Evolutionary conservation across 1,140 invertebrate genomes (phyloP), one percentile per base, ranked within the genome.

Genomic region (Trachymyrmex septentrionalis): DNA sequence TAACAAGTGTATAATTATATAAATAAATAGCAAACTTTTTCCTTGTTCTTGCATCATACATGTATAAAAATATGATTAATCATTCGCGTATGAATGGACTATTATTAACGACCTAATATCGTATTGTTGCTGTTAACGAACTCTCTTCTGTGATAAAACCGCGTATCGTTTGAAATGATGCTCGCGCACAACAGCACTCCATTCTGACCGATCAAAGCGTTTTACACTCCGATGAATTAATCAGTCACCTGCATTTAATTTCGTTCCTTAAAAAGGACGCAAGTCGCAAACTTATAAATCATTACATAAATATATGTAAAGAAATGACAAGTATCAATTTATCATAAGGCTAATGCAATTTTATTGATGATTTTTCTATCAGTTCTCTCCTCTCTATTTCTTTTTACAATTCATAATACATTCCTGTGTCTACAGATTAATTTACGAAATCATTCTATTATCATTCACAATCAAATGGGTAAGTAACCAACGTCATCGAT

Each of bases 81-180:
- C 67, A 50, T 34, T 19, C 69, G 19, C 7, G n/a, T n/a, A 73
- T 75, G 24, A 84, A 84, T 75, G 34, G n/a, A 48, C 38, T 61
- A 61, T 82, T 82, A 82, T 82, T 82, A 71, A 59, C 38, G 2
- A 19, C 16, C 14, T 21, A 72, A 48, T 50, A 61, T 48, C 53
- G 19, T 27, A 71, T 10, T 57, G 24, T 82, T 9, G 19, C 55
- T 82, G 80, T 38, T 84, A 84, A 84, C 55, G 38, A 81, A 71
- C 34, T 81, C 14, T 69, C 14, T 48, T 38, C 14, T 55, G n/a
- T 19, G 30, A 50, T 24, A 63, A 34, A 44, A 38, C 4, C 9
- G 50, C 48, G 5, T 50, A 73, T 72, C 16, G 6, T 34, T 21
- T 21, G 57, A 9, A 48, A 84, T 50, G 48, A 73, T 72, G 12